Percentiles rank a stretch among this genome's conserved stretches.
These are phyloP conservation scores for Spisula solida DNA, from an alignment of 2,888 invertebrate genomes.

Conservation along the genomic window DNA sequence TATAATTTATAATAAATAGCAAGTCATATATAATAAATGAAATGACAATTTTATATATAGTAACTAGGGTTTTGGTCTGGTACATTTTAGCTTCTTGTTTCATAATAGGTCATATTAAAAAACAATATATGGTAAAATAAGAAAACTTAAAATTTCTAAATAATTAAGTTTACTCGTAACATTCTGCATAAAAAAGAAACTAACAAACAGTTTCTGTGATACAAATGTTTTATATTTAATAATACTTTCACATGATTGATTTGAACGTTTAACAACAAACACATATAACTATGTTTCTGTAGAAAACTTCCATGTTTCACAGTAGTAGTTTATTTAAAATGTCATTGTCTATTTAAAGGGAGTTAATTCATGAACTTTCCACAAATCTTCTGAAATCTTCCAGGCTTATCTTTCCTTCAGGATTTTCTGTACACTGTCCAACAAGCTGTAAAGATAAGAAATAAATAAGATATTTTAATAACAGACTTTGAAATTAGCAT, in stretches of 20 bases:
- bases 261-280: constrained; percentile 1
- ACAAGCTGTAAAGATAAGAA: constrained; percentile 82
- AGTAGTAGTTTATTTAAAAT: neutral
- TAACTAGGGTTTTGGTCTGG: too few species aligned
- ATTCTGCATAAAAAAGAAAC: neutral
- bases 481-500: neutral
- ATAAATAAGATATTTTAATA: neutral
- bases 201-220: neutral
- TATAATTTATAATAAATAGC: too few species aligned
- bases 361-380: constrained; percentile 81
- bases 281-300: neutral
- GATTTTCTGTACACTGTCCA: constrained; percentile 78
- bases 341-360: constrained; percentile 46
- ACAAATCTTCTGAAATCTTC: constrained; percentile 87
- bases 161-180: neutral
- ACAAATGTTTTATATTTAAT: neutral
- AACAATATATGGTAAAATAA: neutral
- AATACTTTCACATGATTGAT: constrained; percentile 20
- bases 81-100: neutral
- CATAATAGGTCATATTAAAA: neutral
- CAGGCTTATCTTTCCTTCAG: constrained; percentile 84
- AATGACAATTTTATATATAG: too few species aligned
- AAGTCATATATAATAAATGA: too few species aligned
- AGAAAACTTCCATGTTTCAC: neutral
- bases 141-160: neutral